Evolutionary conservation across 2,113 vertebrate species (phyloP).

Genomic region (Paramisgurnus dabryanus): DNA sequence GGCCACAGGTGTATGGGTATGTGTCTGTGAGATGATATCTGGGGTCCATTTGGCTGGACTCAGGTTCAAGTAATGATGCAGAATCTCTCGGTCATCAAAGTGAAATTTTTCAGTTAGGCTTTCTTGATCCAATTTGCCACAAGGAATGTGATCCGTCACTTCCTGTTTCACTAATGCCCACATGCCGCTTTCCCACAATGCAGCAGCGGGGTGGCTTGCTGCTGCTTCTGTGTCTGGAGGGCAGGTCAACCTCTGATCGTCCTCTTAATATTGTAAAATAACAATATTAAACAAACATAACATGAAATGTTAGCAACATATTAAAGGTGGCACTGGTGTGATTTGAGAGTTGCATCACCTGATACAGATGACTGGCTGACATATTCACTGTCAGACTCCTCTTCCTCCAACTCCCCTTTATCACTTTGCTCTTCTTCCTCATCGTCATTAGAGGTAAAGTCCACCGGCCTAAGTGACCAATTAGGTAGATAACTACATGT

Average conservation of each 20-base stretch:
- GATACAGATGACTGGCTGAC: background rate
- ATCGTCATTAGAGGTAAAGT: background rate
- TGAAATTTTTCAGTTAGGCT: conserved; percentile 81
- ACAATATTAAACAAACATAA: background rate
- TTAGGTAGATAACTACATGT: background rate
- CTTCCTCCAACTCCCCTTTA: conserved; percentile 34
- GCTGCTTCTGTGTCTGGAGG: background rate
- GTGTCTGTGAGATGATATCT: conserved; percentile 47
- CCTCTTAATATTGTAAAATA: background rate
- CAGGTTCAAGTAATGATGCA: conserved; percentile 80
- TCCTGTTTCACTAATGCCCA: conserved; percentile 74
- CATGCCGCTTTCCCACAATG: conserved; percentile 80
- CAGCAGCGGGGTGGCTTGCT: conserved; percentile 29
- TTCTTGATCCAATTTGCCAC: conserved; percentile 75
- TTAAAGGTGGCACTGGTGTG: background rate
- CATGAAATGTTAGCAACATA: background rate
- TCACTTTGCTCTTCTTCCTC: conserved; percentile 43
- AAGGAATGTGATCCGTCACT: conserved; percentile 73
- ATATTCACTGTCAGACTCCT: conserved; percentile 38
- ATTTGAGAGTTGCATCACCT: background rate
- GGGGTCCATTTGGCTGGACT: conserved; percentile 76
- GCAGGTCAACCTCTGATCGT: background rate
- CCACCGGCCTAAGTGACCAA: conserved; percentile 43
- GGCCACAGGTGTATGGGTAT: conserved; percentile 59
- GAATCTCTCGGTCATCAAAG: conserved; percentile 69